These are phyloP conservation scores for Echeneis naucrates DNA, from an alignment of 2,797 vertebrate species.

Conservation along the genomic window DNA sequence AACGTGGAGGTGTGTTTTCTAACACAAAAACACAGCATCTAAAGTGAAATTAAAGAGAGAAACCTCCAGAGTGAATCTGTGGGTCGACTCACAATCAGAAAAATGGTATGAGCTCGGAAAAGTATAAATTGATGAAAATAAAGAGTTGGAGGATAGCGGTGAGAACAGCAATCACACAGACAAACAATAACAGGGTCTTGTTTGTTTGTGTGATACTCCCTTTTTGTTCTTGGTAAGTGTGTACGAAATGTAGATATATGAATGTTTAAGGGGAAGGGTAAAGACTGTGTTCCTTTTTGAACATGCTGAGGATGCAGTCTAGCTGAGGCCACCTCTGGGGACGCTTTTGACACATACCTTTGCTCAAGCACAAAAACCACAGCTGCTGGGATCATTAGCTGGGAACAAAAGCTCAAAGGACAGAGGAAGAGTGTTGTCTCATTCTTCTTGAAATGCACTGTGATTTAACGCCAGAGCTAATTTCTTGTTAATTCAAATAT, in stretches of 20 bases:
- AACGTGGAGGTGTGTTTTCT: background rate
- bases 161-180: too few species aligned
- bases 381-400: constrained; percentile 29
- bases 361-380: constrained; percentile 25
- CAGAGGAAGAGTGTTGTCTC: background rate
- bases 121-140: too few species aligned
- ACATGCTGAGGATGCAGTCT: constrained; percentile 42
- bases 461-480: background rate
- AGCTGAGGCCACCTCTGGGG: background rate
- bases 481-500: background rate
- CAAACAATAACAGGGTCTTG: background rate
- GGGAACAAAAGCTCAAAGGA: constrained; percentile 12
- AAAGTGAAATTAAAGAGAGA: background rate
- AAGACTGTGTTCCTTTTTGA: constrained; percentile 7
- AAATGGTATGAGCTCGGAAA: background rate
- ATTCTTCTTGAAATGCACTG: background rate
- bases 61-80: background rate
- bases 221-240: constrained; percentile 15
- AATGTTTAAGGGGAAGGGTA: constrained; percentile 33
- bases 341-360: constrained; percentile 18
- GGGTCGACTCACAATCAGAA: background rate
- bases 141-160: background rate
- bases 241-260: constrained; percentile 15
- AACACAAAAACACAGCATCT: background rate
- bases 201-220: background rate